Conservation (phyloP, 2,888 invertebrate species). For the Drosophila neonasuta region DNA sequence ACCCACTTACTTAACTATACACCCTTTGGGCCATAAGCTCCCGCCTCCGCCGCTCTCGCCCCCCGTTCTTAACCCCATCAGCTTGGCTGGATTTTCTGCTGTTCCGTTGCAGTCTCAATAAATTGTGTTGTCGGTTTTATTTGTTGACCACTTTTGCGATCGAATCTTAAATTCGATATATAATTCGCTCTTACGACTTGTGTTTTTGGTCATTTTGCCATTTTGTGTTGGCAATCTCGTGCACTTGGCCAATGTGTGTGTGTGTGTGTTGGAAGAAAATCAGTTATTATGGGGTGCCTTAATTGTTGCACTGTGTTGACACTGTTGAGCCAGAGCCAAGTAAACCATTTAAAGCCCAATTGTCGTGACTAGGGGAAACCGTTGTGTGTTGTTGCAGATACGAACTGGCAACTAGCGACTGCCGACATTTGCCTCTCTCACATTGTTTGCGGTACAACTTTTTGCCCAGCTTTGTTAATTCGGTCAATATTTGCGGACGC, state of each 20-base stretch:
- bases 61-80: neutral
- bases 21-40: neutral
- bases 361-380: conserved; percentile 12
- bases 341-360: conserved; percentile 33
- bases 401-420: conserved; percentile 12
- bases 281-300: conserved; percentile 28
- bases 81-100: conserved; percentile 9
- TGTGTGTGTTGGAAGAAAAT: neutral
- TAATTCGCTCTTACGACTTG: conserved; percentile 39
- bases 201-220: conserved; percentile 22
- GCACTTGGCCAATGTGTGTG: neutral
- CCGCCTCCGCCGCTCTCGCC: neutral
- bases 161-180: conserved; percentile 29
- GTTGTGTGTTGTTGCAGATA: neutral
- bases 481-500: conserved; percentile 79
- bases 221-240: conserved; percentile 23
- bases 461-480: conserved; percentile 75
- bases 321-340: conserved; percentile 31
- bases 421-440: conserved; percentile 41
- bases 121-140: conserved; percentile 33
- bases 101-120: conserved; percentile 26
- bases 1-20: conserved; percentile 47
- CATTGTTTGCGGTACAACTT: conserved; percentile 64
- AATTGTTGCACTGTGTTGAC: conserved; percentile 55
- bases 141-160: conserved; percentile 19